A percentile compares a stretch with the other conserved stretches of the same genome.
phyloP scores from a whole-genome alignment of 1,140 invertebrate species.

The Samia ricini region DNA sequence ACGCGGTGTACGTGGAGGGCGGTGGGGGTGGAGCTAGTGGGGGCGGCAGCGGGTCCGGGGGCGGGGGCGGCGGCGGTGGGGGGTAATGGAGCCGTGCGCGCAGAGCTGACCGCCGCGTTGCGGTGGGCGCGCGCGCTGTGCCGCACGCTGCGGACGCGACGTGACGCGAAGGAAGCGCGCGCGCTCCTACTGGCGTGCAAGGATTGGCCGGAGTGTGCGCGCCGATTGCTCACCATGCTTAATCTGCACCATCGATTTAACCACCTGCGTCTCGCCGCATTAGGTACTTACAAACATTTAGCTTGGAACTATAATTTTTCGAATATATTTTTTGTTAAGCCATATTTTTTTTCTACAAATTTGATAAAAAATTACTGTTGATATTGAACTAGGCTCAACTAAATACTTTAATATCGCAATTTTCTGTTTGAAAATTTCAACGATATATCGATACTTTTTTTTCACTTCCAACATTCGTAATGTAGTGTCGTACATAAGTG shows the following conservation, averaged over 20 bases:
- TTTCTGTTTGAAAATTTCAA: too few species aligned
- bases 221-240: slow-evolving; percentile 90
- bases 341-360: too few species aligned
- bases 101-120: slow-evolving; percentile 89
- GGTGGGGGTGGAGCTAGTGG: too few species aligned
- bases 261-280: slow-evolving; percentile 86
- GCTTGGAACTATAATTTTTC: too few species aligned
- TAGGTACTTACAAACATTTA: slow-evolving; percentile 78
- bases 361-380: too few species aligned
- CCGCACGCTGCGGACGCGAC: slow-evolving; percentile 82
- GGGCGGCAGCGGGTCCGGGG: too few species aligned
- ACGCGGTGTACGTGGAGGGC: slow-evolving; percentile 96
- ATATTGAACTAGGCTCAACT: too few species aligned
- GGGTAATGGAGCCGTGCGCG: slow-evolving; percentile 82
- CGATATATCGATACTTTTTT: too few species aligned
- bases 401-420: too few species aligned
- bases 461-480: too few species aligned
- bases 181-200: slow-evolving; percentile 84
- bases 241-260: slow-evolving; percentile 94
- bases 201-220: slow-evolving; percentile 90
- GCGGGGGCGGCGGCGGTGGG: slow-evolving; percentile 89
- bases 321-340: too few species aligned
- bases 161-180: slow-evolving; percentile 82
- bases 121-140: slow-evolving; percentile 86
- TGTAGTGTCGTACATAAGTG: too few species aligned